A percentile compares a stretch with the other conserved stretches of the same genome.
These are phyloP conservation scores for Malurus melanocephalus DNA, from an alignment of 2,113 vertebrate species.

Conservation along the genomic window DNA sequence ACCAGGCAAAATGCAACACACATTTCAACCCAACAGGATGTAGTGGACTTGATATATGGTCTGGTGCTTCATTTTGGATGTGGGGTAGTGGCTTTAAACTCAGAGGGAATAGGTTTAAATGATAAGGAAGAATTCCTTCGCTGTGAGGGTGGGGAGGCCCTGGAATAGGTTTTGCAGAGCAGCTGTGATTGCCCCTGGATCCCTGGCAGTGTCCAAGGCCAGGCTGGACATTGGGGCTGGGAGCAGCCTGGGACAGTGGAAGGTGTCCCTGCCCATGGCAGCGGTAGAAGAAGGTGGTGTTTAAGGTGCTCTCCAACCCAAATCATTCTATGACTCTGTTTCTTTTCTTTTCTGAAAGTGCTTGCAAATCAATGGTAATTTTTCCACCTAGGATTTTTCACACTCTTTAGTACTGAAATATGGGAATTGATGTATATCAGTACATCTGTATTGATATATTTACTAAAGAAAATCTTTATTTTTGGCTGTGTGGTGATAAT, in stretches of 20 bases:
- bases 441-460: background rate
- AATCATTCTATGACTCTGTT: background rate
- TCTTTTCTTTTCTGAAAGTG: background rate
- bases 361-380: background rate
- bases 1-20: too few relatives aligned
- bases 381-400: background rate
- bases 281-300: accelerated
- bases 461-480: background rate
- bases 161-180: background rate
- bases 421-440: too few relatives aligned
- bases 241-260: background rate
- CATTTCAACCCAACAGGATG: too few relatives aligned
- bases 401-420: background rate
- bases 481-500: background rate
- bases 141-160: accelerated
- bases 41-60: too few relatives aligned
- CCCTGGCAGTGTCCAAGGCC: background rate
- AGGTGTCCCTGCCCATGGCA: background rate
- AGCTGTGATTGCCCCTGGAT: background rate
- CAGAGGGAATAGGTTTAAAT: background rate
- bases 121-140: background rate
- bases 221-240: background rate
- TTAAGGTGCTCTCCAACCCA: background rate
- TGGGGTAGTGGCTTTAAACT: background rate
- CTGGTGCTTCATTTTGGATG: background rate